phyloP scores from a whole-genome alignment of 2,797 vertebrate genomes.

The Acanthiza pusilla region DNA sequence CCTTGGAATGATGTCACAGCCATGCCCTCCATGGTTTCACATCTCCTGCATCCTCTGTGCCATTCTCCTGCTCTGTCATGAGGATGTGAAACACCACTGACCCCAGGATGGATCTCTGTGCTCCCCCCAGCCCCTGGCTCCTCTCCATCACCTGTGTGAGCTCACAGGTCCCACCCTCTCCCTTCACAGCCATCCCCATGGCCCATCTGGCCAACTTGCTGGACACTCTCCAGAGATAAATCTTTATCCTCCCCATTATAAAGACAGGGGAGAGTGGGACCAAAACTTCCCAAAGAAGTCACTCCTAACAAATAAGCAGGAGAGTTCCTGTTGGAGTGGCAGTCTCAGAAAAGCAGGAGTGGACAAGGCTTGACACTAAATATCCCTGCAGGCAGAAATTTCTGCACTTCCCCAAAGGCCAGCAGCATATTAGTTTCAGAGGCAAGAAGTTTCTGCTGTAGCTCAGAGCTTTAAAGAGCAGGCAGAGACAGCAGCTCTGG shows the following conservation, averaged over 20 bases:
- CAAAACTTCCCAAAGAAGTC: background rate
- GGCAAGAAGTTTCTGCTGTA: background rate
- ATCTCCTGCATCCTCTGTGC: background rate
- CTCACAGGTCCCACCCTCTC: background rate
- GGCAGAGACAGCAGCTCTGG: background rate
- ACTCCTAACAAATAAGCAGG: background rate
- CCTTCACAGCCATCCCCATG: background rate
- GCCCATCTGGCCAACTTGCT: background rate
- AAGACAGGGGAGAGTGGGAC: background rate
- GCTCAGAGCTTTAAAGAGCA: slow-evolving; percentile 10
- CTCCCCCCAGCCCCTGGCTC: background rate
- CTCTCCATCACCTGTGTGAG: background rate
- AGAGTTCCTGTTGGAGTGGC: background rate
- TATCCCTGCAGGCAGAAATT: background rate
- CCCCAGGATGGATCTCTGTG: background rate
- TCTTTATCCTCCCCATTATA: background rate
- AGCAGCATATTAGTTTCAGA: background rate
- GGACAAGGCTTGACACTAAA: background rate
- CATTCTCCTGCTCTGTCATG: background rate
- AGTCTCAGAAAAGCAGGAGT: background rate
- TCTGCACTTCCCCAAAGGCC: background rate
- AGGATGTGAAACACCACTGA: fast-evolving
- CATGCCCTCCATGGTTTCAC: background rate
- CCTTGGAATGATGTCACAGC: background rate
- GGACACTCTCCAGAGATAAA: background rate